Evolutionary conservation across 2,797 vertebrate species (phyloP).

Genomic region (Hafferia zeledoni): DNA sequence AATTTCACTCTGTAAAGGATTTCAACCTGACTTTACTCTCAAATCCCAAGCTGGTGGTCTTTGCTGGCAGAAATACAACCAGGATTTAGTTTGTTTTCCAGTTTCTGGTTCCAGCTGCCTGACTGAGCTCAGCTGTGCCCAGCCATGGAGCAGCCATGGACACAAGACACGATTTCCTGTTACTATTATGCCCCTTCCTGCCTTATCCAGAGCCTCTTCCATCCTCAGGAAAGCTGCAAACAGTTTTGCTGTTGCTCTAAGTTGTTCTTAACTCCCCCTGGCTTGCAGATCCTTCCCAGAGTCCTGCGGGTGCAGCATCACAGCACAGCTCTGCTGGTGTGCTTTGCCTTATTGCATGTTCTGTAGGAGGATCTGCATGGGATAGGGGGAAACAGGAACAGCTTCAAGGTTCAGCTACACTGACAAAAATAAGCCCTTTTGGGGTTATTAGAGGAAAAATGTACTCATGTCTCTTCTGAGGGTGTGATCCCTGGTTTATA

Average conservation of each 20-base stretch:
- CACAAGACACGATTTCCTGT: not conserved
- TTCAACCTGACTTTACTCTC: not conserved
- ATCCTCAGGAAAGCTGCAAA: not conserved
- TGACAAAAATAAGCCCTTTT: not conserved
- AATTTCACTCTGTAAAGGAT: no score
- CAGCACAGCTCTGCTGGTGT: not conserved
- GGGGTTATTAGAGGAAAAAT: not conserved
- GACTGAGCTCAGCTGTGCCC: not conserved
- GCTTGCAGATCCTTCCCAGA: not conserved
- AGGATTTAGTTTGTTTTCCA: not conserved
- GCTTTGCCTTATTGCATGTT: not conserved
- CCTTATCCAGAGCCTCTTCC: not conserved
- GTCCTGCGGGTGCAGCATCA: not conserved
- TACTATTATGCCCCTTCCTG: not conserved
- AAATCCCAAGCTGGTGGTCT: not conserved
- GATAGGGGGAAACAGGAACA: not conserved
- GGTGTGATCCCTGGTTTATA: not conserved
- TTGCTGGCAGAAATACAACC: not conserved
- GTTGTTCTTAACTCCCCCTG: not conserved
- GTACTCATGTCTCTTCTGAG: fast-evolving
- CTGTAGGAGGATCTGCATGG: not conserved
- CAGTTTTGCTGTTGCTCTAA: not conserved
- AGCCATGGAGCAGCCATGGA: not conserved
- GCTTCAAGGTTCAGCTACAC: not conserved
- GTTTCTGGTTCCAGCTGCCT: not conserved